Evolutionary conservation across 2,888 invertebrate genomes (phyloP), one percentile per base, ranked within the genome.

Genomic region (Acronicta psi): DNA sequence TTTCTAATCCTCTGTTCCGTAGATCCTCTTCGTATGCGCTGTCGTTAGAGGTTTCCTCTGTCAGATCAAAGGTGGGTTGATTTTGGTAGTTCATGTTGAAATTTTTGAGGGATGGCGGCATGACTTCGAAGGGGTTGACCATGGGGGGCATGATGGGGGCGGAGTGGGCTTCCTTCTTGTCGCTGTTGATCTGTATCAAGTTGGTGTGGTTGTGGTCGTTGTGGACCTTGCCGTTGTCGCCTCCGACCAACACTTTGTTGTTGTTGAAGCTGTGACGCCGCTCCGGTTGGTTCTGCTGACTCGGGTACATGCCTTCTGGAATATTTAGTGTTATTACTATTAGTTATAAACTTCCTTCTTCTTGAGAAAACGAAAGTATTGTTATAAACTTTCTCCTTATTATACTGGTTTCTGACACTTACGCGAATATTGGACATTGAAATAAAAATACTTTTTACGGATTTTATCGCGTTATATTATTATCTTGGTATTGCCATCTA

Each of bases 241-340:
- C 68, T 0, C 93, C 93, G 0, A 92, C 92, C 14, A 95, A 49
- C 0, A 94, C 91, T 69, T 93, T 93, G 77, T 94, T 94, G 77
- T 93, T 94, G 81, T 90, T 92, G 84, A 91, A 93, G 42, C 87
- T 89, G 46, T 83, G 84, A 5, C 92, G 79, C 0, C 90, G 96
- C 44, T 87, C 97, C 11, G 49, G 6, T 40, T 75, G 72, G 74
- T 96, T 76, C 7, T 80, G 79, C 18, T 96, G 77, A 17, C 46
- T 80, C 25, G 81, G 74, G 69, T 90, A 93, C 81, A 91, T 83
- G 34, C 86, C 87, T 82, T 88, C 92, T 92, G 90, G 41, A 82
- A 85, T 10, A 10, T n/a, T 16, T 14, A 1, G 2, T 9, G 10
- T 40, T 8, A 11, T 13, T 18, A 17, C 16, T 52, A 13, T 31